phyloP scores from a whole-genome alignment of 2,113 vertebrate species.

The Hippocampus guttulatus region DNA sequence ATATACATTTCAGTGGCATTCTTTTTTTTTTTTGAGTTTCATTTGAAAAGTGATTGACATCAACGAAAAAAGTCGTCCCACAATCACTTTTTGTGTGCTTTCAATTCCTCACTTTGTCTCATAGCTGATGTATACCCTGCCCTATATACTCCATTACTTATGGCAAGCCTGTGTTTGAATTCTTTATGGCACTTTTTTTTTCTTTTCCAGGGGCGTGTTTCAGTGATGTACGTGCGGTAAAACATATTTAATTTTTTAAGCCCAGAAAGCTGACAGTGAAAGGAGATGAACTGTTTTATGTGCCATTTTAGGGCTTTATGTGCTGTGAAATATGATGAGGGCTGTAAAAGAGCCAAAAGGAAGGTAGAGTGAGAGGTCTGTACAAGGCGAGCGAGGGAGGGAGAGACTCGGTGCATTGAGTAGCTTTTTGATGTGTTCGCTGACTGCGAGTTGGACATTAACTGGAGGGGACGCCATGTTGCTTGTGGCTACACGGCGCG shows the following conservation, averaged over 20 bases:
- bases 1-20: not conserved
- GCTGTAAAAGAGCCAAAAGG: slow-evolving; percentile 64
- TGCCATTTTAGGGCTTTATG: slow-evolving; percentile 79
- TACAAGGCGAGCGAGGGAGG: slow-evolving; percentile 26
- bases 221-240: slow-evolving; percentile 75
- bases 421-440: slow-evolving; percentile 61
- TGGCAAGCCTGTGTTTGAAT: slow-evolving; percentile 44
- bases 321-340: slow-evolving; percentile 74
- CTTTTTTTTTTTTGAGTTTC: slow-evolving; percentile 15
- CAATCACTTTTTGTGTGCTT: slow-evolving; percentile 26
- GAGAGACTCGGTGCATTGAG: slow-evolving; percentile 49
- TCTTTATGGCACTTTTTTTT: slow-evolving; percentile 47
- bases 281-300: slow-evolving; percentile 81
- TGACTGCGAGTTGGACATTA: slow-evolving; percentile 54
- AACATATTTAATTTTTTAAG: slow-evolving; percentile 76
- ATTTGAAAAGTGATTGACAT: slow-evolving; percentile 13
- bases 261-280: slow-evolving; percentile 72
- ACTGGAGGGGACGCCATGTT: slow-evolving; percentile 52
- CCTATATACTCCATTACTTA: slow-evolving; percentile 39
- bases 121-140: slow-evolving; percentile 47
- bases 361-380: slow-evolving; percentile 37
- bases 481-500: slow-evolving; percentile 26
- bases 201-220: slow-evolving; percentile 51
- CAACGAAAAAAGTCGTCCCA: slow-evolving; percentile 22
- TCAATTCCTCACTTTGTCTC: slow-evolving; percentile 20